phyloP scores from a whole-genome alignment of 2,113 vertebrate species.

The Archocentrus centrarchus region DNA sequence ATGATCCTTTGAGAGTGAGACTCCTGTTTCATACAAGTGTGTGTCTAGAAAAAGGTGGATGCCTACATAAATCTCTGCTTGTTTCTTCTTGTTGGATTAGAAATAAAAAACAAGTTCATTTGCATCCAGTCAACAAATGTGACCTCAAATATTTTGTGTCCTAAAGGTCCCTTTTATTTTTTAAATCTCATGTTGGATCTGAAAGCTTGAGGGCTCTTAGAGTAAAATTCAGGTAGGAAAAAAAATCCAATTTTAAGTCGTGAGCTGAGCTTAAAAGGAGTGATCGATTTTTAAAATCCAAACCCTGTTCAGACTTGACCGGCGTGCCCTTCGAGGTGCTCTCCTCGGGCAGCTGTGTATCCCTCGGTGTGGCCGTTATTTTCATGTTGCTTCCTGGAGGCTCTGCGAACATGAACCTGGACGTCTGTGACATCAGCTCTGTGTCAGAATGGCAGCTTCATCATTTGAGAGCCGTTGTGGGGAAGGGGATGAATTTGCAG shows the following conservation, averaged over 20 bases:
- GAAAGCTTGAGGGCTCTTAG: no score
- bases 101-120: neutral
- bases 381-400: neutral
- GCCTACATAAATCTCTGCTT: neutral
- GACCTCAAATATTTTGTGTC: neutral
- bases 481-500: neutral
- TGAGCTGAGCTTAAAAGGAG: no score
- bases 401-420: no score
- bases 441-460: neutral
- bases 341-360: neutral
- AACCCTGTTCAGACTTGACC: neutral
- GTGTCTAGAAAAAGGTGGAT: rapidly evolving
- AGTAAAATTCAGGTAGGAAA: neutral
- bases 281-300: neutral
- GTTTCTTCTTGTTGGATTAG: neutral
- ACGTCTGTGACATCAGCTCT: no score
- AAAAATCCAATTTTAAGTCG: neutral
- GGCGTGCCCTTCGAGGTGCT: neutral
- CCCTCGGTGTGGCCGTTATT: neutral
- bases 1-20: no score
- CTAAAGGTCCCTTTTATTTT: neutral
- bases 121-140: neutral
- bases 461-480: neutral
- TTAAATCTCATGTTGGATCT: neutral
- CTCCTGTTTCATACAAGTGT: no score